phyloP scores from a whole-genome alignment of 2,888 invertebrate genomes.

The Rutpela maculata region DNA sequence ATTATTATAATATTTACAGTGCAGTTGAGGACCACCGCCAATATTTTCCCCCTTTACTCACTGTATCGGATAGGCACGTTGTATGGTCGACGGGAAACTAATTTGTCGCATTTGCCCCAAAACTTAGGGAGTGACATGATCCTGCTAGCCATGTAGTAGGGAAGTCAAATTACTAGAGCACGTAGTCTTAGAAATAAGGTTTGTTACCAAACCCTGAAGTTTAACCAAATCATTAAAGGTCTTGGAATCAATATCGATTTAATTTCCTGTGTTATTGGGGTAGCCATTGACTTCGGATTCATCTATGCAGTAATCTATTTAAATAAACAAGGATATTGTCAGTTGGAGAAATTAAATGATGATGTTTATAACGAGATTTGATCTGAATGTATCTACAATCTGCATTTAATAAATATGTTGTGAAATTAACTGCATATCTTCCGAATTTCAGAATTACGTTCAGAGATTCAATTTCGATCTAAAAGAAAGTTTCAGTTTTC shows the following conservation, averaged over 20 bases:
- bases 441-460: no score
- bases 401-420: no score
- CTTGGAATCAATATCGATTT: constrained; percentile 42
- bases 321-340: neutral
- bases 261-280: constrained; percentile 37
- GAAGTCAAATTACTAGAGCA: constrained; percentile 58
- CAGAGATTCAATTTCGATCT: no score
- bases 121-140: constrained; percentile 65
- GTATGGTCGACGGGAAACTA: constrained; percentile 61
- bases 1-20: neutral
- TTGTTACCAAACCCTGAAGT: constrained; percentile 48
- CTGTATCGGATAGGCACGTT: constrained; percentile 50
- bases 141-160: constrained; percentile 56
- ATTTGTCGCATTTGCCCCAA: constrained; percentile 67
- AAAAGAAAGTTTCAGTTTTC: no score
- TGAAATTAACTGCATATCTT: no score
- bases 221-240: constrained; percentile 47
- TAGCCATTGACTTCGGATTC: constrained; percentile 20
- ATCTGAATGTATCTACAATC: no score
- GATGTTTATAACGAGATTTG: neutral
- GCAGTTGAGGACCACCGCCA: constrained; percentile 21
- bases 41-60: constrained; percentile 32
- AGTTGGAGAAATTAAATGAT: neutral
- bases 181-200: constrained; percentile 52
- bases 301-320: neutral